Evolutionary conservation across 2,797 vertebrate species (phyloP).

Genomic region (Gadopsis bispinosus): DNA sequence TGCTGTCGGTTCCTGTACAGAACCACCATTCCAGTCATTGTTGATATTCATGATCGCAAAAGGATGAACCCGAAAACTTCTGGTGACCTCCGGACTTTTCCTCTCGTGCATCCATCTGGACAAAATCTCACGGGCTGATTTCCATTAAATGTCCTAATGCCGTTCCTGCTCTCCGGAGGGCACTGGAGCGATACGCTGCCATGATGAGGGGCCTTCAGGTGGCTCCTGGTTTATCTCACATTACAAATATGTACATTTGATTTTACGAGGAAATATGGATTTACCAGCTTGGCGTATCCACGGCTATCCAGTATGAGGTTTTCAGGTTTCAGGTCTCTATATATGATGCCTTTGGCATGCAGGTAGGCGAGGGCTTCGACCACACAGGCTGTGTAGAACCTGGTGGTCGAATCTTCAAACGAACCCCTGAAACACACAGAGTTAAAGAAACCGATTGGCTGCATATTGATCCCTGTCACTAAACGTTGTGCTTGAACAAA

Average conservation of each 20-base stretch:
- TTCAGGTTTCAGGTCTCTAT: conserved; percentile 98
- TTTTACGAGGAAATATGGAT: neutral
- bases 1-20: too few species aligned
- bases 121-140: too few species aligned
- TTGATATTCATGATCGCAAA: too few species aligned
- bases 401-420: conserved; percentile 95
- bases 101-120: too few species aligned
- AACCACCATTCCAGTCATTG: too few species aligned
- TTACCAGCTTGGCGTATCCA: conserved; percentile 96
- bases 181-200: too few species aligned
- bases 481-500: neutral
- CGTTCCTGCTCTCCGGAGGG: too few species aligned
- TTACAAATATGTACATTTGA: neutral
- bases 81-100: too few species aligned
- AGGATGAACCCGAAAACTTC: too few species aligned
- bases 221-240: too few species aligned
- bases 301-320: conserved; percentile 96
- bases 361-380: conserved; percentile 97
- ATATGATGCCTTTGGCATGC: conserved; percentile 98
- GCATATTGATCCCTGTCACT: neutral
- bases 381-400: conserved; percentile 97
- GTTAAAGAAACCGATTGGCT: neutral
- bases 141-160: too few species aligned
- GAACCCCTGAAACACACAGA: conserved; percentile 87
- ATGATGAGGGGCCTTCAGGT: too few species aligned